phyloP scores from a whole-genome alignment of 23 tunicate genomes.

The Trididemnum nubilum region DNA sequence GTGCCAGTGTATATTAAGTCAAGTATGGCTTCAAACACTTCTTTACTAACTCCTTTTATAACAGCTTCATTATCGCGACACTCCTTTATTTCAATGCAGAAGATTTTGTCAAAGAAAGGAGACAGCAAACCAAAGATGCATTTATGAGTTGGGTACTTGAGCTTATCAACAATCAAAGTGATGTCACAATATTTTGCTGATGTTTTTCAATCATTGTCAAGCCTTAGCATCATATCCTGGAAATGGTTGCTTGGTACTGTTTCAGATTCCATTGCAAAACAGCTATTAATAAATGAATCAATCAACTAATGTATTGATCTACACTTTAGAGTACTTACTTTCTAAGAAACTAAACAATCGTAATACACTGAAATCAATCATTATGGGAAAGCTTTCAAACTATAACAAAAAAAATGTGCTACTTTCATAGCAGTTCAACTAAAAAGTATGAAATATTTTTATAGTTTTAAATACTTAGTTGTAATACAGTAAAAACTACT shows the following conservation, averaged over 20 bases:
- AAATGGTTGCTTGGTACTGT: not conserved
- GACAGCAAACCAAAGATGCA: not conserved
- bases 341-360: too few relatives aligned
- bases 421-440: too few relatives aligned
- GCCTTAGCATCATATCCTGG: not conserved
- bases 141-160: not conserved
- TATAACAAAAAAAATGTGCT: too few relatives aligned
- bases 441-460: too few relatives aligned
- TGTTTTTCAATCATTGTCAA: not conserved
- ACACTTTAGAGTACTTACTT: too few relatives aligned
- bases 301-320: too few relatives aligned
- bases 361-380: too few relatives aligned
- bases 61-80: not conserved
- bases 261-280: not conserved
- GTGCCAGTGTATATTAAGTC: not conserved
- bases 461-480: too few relatives aligned
- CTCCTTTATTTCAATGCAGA: not conserved
- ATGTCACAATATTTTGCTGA: not conserved
- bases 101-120: not conserved
- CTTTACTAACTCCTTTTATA: constrained; percentile 4
- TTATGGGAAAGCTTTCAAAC: too few relatives aligned
- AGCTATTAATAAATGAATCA: too few relatives aligned
- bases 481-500: too few relatives aligned
- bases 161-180: not conserved
- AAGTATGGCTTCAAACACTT: not conserved